Evolutionary conservation across 2,113 vertebrate species (phyloP), one percentile per base, ranked within the genome.

Genomic region (Paramormyrops kingsleyae): DNA sequence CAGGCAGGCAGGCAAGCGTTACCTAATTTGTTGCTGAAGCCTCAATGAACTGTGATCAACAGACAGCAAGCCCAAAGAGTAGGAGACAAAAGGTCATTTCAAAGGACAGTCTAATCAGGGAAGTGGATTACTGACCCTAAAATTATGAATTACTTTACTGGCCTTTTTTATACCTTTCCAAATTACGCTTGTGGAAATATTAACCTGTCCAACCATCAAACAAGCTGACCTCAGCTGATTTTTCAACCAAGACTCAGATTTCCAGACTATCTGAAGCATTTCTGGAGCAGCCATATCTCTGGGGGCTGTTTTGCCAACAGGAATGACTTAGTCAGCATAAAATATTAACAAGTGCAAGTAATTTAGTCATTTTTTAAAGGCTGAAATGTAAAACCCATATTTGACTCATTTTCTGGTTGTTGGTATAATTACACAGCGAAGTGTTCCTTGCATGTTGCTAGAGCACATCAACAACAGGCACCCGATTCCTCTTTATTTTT

Each of bases 1-100:
- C 93, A 90, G 93, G 93, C 92, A 90, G 85, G 91, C 87, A 83
- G 89, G 56, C 91, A 88, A 88, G 94, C 93, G 15, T 96, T 96
- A 96, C 96, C 96, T 96, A 96, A 94, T 91, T 92, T 94, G 94
- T 92, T 92, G 95, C 95, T 88, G 95, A 96, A 94, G 96, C 95
- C 96, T 96, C 96, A 95, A 96, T 96, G 94, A 96, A 95, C 96
- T 96, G 95, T 96, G 93, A 93, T 94, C 92, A 94, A 95, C 89
- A 95, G 93, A 94, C 90, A 95, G 94, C 87, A 92, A 92, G 91
- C 92, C 93, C 91, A 89, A 53, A 88, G 46, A 89, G 87, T 5
- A 89, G 92, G 90, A 92, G 92, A 92, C 93, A 84, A 91, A 91
- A 88, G 77, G n/a, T 85, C 52, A 84, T 62, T 84, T 52, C 89